Evolutionary conservation across 2,888 invertebrate genomes (phyloP), one percentile per base, ranked within the genome.

Genomic region (Lacanobia wlatinum): DNA sequence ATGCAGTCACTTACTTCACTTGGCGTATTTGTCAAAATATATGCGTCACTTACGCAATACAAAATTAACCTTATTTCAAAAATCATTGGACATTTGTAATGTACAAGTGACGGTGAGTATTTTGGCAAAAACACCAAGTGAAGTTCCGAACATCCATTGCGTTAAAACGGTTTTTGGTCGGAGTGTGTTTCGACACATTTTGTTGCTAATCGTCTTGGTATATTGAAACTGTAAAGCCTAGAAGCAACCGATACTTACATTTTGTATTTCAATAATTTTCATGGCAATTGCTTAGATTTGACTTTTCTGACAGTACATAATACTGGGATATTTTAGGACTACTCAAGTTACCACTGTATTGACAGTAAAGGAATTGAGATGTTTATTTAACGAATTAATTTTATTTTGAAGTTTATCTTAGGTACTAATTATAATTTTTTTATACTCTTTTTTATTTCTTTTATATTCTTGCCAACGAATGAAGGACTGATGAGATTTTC

Each of bases 381-480:
- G 59, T 43, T 67, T 63, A 59, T 78, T 74, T 48, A 63, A 66
- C 53, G 52, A 82, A 68, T 68, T 73, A 56, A 59, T 62, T 46
- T 43, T 61, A 67, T 70, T 56, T 66, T 72, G 34, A 62, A 50
- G 62, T 68, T 53, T 56, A 28, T 59, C 10, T 58, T 78, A 78
- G 53, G 55, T 1, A 12, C 34, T 78, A 60, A 12, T 23, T 76
- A 21, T 9, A 3, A 5, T n/a, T 40, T 61, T 65, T 76, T 58
- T 21, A 55, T 69, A 70, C 62, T 70, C n/a, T 65, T 64, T 58
- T 66, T 53, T 58, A 10, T 72, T 66, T 53, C 40, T 77, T 77
- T 81, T 73, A 50, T 60, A 73, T 75, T 87, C 85, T 88, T 89
- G 87, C 85, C 87, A 86, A 85, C 82, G 73, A 79, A 79, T 55